Evolutionary conservation across 2,888 invertebrate genomes (phyloP).

Genomic region (Nesidiocoris tenuis): DNA sequence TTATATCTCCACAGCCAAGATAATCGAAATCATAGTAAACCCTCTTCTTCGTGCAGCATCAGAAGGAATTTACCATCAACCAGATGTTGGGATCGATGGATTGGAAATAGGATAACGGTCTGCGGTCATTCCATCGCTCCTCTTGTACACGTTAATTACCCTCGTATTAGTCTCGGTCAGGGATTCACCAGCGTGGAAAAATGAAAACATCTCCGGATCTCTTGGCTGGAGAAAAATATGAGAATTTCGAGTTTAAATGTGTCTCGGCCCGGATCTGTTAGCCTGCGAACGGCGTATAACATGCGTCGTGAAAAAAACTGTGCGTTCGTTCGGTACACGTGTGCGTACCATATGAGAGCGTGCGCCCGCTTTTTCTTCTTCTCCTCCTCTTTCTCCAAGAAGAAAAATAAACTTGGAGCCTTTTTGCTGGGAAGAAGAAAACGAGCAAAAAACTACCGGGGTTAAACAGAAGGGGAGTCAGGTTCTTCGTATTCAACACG

Average conservation of each 20-base stretch:
- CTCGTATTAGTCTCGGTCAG: not conserved
- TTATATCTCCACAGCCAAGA: too few species aligned
- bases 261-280: not conserved
- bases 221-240: not conserved
- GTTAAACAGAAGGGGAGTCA: not conserved
- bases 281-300: not conserved
- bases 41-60: too few species aligned
- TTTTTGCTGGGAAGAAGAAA: conserved; percentile 2
- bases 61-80: not conserved
- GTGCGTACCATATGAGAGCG: conserved; percentile 41
- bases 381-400: not conserved
- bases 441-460: not conserved
- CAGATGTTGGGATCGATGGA: not conserved
- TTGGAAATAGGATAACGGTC: not conserved
- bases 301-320: not conserved
- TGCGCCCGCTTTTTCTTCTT: conserved; percentile 4
- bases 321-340: conserved; percentile 14
- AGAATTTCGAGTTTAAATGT: not conserved
- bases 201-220: not conserved
- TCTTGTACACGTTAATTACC: not conserved
- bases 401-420: not conserved
- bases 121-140: not conserved
- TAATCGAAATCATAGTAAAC: too few species aligned
- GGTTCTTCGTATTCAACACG: not conserved
- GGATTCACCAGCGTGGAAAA: not conserved